A percentile compares a stretch with the other conserved stretches of the same genome.
phyloP scores from a whole-genome alignment of 2,113 vertebrate species.

The Boleophthalmus pectinirostris region DNA sequence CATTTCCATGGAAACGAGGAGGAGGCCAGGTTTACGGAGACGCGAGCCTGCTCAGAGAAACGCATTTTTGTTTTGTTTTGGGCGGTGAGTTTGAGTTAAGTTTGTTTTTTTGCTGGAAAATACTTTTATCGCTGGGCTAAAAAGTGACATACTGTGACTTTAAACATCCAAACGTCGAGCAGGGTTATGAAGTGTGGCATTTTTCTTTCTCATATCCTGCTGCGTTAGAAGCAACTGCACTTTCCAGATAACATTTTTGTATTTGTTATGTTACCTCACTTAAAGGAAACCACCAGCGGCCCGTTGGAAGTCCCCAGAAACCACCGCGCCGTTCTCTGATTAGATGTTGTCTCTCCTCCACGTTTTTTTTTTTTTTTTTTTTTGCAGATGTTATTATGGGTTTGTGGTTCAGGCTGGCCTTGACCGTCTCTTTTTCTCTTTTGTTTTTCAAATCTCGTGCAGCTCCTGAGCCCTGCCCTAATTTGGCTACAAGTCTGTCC shows the following conservation, averaged over 20 bases:
- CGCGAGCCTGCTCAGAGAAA: no score
- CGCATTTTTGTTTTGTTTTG: no score
- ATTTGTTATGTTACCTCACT: neutral
- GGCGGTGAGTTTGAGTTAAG: no score
- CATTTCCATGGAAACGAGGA: no score
- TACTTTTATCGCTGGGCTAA: no score
- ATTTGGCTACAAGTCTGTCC: slow-evolving; percentile 37
- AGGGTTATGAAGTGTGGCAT: no score
- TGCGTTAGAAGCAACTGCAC: neutral
- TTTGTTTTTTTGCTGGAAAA: no score
- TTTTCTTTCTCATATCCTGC: no score
- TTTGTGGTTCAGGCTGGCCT: neutral
- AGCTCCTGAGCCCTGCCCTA: slow-evolving; percentile 13
- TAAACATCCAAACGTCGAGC: no score
- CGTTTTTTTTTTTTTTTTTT: slow-evolving; percentile 2
- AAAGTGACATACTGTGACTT: no score
- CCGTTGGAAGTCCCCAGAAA: neutral
- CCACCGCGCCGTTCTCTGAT: neutral
- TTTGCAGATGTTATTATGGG: slow-evolving; percentile 22
- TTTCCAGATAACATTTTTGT: neutral
- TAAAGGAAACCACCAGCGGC: neutral
- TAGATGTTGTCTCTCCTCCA: neutral
- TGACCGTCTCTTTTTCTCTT: slow-evolving; percentile 1
- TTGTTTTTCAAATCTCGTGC: slow-evolving; percentile 20
- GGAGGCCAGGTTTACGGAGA: no score